These are phyloP conservation scores for Lepidonotus clava DNA, from an alignment of 2,888 invertebrate species.

Conservation along the genomic window DNA sequence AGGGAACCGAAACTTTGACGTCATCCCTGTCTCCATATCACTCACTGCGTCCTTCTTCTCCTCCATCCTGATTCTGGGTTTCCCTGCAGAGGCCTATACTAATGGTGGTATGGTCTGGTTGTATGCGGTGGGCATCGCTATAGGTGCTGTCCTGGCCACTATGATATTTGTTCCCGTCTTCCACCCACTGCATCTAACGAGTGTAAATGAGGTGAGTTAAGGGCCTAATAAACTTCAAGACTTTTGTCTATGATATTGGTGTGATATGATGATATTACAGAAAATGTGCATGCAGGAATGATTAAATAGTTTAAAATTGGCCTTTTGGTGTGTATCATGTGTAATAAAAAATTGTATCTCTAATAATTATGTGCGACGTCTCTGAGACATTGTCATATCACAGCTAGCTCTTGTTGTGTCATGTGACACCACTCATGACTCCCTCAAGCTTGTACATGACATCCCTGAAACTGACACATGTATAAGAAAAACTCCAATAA, in stretches of 20 bases:
- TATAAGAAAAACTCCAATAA: too few relatives aligned
- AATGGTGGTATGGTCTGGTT: conserved; percentile 65
- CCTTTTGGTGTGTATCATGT: too few relatives aligned
- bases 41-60: conserved; percentile 70
- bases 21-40: conserved; percentile 68
- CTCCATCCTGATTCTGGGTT: conserved; percentile 69
- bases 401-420: too few relatives aligned
- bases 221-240: too few relatives aligned
- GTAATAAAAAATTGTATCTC: not conserved
- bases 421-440: too few relatives aligned
- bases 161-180: conserved; percentile 68
- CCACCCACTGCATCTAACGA: conserved; percentile 20
- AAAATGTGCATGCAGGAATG: too few relatives aligned
- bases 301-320: too few relatives aligned
- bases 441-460: too few relatives aligned
- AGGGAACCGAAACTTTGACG: conserved; percentile 58
- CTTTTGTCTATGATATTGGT: not conserved
- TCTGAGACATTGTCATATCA: too few relatives aligned
- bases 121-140: conserved; percentile 63
- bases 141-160: conserved; percentile 72
- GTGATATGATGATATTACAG: not conserved
- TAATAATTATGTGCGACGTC: too few relatives aligned
- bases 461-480: too few relatives aligned
- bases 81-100: conserved; percentile 67
- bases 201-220: conserved; percentile 72